Evolutionary conservation across 2,797 vertebrate species (phyloP), one percentile per base, ranked within the genome.

Genomic region (Allochrocebus solatus): DNA sequence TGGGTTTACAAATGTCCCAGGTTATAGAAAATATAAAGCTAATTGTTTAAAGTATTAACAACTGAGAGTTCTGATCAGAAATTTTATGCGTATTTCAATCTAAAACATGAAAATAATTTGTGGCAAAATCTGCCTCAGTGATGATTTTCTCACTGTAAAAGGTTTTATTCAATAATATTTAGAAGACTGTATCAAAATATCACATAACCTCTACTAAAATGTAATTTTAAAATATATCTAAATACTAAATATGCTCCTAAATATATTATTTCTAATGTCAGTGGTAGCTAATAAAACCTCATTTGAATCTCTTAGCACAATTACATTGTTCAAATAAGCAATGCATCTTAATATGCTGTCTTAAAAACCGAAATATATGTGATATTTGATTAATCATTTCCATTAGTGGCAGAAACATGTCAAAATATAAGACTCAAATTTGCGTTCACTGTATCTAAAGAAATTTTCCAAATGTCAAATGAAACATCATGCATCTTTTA

Each of bases 81-180:
- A 55, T 76, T 33, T 79, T 93, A 74, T 59, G 24, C 81, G 28
- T 33, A 91, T 86, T 95, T 95, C 76, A 87, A 83, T 55, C 59
- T 88, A 61, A 75, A 82, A 76, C 33, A 61, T 4, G 8, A 19
- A 83, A 67, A 91, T 67, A 59, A 43, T 79, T 43, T 55, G 36
- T 36, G 39, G 67, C 70, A 92, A 93, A 93, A 89, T 85, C 30
- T 82, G 8, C 53, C 50, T 78, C 64, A 36, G 14, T 53, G 61
- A 61, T 22, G 24, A 8, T 74, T 96, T 96, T 89, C 46, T 96
- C 88, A 70, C 3, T 95, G 57, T 79, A 92, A 97, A 96, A 75
- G 41, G 2, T 22, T 90, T 89, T 86, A 78, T 86, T 86, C 70
- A 30, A 53, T 43, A 93, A 43, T 74, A 36, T 76, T 91, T 59